phyloP scores from a whole-genome alignment of 1,140 invertebrate genomes.

The fruit fly (Drosophila melanogaster) region Release_6_plus_ISO1_MT NC_004354.4:5848001-5848500 shows the following conservation, averaged over 20 bases:
- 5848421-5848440: not conserved
- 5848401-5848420: constrained; percentile 1
- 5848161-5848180: constrained; percentile 1
- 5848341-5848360: not conserved
- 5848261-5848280: constrained; percentile 10
- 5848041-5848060: constrained; percentile 7
- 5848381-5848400: not conserved
- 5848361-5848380: not conserved
- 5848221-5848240: constrained; percentile 70
- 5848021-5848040: constrained; percentile 21
- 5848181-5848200: constrained; percentile 64
- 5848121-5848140: constrained; percentile 57
- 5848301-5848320: no score
- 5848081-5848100: constrained; percentile 81
- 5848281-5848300: not conserved
- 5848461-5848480: not conserved
- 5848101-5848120: constrained; percentile 79
- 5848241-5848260: constrained; percentile 64
- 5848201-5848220: constrained; percentile 47
- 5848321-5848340: not conserved
- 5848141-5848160: not conserved
- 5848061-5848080: constrained; percentile 52
- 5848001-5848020: constrained; percentile 29
- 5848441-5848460: constrained; percentile 6
- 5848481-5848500: constrained; percentile 16